Evolutionary conservation across 2,797 vertebrate genomes (phyloP).

Genomic region (Tachyglossus aculeatus): DNA sequence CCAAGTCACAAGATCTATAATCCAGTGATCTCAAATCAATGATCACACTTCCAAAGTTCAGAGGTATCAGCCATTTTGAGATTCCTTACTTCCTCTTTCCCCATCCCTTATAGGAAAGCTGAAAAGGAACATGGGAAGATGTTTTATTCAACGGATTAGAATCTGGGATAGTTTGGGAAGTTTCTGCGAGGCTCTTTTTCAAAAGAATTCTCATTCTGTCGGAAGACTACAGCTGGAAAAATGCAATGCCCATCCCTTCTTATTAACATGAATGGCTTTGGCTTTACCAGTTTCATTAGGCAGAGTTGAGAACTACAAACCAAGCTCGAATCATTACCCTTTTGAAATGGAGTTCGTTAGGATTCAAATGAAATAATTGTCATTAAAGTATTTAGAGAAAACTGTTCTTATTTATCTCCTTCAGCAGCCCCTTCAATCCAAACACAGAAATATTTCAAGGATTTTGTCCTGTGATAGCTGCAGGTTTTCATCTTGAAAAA

Average conservation of each 20-base stretch:
- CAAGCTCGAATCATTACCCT: conserved; percentile 5
- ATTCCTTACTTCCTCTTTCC: no score
- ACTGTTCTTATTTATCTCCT: background rate
- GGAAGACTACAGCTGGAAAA: background rate
- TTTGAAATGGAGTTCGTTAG: background rate
- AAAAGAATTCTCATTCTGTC: background rate
- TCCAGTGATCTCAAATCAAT: no score
- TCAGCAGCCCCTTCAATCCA: background rate
- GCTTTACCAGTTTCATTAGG: background rate
- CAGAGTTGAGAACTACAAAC: conserved; percentile 12
- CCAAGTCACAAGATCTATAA: no score
- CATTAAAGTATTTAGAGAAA: background rate
- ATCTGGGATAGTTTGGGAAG: background rate
- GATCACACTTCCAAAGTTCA: no score
- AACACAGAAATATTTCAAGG: background rate
- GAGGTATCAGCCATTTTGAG: no score
- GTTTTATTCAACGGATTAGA: background rate
- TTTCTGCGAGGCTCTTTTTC: background rate
- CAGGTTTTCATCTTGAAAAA: background rate
- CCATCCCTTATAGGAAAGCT: background rate
- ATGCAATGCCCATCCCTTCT: background rate
- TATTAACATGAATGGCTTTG: background rate
- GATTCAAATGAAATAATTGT: background rate
- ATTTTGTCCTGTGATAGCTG: background rate
- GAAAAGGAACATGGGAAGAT: background rate